Evolutionary conservation across 2,888 invertebrate species (phyloP), one percentile per base, ranked within the genome.

Genomic region (Perizoma flavofasciatum): DNA sequence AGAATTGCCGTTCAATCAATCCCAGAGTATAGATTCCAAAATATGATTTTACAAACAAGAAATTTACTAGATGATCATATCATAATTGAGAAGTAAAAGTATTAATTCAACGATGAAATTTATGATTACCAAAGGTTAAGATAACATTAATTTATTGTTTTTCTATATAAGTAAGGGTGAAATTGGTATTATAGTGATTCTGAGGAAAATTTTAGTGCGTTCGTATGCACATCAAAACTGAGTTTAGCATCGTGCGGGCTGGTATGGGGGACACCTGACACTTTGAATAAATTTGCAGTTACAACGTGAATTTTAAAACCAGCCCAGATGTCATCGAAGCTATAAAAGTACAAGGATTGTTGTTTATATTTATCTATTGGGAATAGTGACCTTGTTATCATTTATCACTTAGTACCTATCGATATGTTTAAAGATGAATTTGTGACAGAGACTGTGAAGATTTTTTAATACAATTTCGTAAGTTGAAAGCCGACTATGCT

Each of bases 11-110:
- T 88, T 81, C 88, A 85, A 91, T 91, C 90, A 88, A 91, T 91
- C 90, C 89, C 84, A 66, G 79, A 85, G 83, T 88, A 89, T 89
- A 89, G 89, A 88, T 88, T 88, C 89, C 89, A 85, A 82, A 79
- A 83, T 82, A 79, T 79, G 80, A 73, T 68, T 65, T 78, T n/a
- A n/a, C n/a, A n/a, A n/a, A n/a, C n/a, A n/a, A n/a, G n/a, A n/a
- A n/a, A n/a, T n/a, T n/a, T 22, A 22, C 22, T 22, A 22, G 22
- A 22, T 22, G 22, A 22, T 22, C 22, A 3, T 22, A 22, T 22
- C 22, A 22, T 22, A 22, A 22, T 22, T 22, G 22, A 22, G 22
- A 22, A 22, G 22, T 22, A 22, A 22, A 22, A 22, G 22, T 22
- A 22, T 22, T 22, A 22, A 1, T 22, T 22, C 22, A 22, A 22